Conservation (phyloP, 2,113 vertebrate species). For the Cyphomyrus discorhynchus region DNA sequence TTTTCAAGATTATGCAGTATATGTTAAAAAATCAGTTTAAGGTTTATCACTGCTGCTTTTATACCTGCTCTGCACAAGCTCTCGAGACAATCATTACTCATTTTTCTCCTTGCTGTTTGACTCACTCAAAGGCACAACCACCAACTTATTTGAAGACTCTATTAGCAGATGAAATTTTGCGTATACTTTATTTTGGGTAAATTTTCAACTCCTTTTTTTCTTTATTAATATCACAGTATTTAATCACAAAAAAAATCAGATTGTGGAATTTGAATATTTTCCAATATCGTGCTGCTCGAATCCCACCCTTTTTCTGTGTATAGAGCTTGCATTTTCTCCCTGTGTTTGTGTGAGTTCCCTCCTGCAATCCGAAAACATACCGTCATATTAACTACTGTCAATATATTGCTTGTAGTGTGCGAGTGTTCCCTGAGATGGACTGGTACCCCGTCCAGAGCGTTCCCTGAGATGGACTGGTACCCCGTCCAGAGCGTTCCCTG, state of each 20-base stretch:
- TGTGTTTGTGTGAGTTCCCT: neutral
- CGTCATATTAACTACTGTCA: neutral
- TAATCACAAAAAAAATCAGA: neutral
- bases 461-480: neutral
- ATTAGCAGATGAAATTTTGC: neutral
- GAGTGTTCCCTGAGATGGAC: neutral
- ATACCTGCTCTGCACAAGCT: neutral
- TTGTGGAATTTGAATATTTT: neutral
- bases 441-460: neutral
- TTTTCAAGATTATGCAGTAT: neutral
- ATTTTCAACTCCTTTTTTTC: neutral
- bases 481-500: neutral
- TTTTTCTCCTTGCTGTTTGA: neutral
- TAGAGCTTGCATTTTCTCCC: neutral
- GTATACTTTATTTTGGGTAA: neutral
- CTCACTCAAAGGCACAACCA: neutral
- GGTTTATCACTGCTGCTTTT: neutral
- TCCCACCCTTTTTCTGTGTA: no score
- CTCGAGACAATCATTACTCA: neutral
- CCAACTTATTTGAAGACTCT: neutral
- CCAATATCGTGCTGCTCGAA: no score
- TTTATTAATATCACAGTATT: neutral
- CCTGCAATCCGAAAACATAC: neutral
- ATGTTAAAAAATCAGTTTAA: neutral
- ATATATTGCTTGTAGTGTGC: neutral